Percentiles rank a stretch among this genome's conserved stretches.
Evolutionary conservation across 1,140 invertebrate species (phyloP).

Genomic region (Zophobas morio): DNA sequence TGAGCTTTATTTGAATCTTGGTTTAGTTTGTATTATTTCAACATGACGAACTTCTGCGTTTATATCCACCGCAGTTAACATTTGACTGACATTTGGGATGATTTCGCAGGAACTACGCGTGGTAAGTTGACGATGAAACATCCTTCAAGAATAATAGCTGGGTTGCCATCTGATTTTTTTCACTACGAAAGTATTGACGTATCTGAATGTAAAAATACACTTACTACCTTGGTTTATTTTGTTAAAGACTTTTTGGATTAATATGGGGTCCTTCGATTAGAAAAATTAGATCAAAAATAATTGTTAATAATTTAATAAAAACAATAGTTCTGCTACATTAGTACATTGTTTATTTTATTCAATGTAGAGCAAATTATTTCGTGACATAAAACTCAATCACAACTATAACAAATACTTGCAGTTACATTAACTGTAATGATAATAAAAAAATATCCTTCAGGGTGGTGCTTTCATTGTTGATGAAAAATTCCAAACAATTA

Average conservation of each 20-base stretch:
- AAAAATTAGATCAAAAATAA: no score
- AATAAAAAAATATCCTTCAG: no score
- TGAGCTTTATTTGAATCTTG: constrained; percentile 35
- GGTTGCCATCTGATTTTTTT: constrained; percentile 16
- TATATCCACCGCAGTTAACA: constrained; percentile 45
- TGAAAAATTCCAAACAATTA: no score
- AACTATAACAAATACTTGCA: no score
- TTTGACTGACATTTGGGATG: constrained; percentile 50
- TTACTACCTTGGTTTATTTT: neutral
- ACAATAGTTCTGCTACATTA: no score
- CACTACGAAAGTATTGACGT: neutral
- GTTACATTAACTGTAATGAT: no score
- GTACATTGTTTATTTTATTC: no score
- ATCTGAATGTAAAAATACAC: neutral
- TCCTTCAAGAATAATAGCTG: constrained; percentile 28
- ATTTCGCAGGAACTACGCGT: constrained; percentile 32
- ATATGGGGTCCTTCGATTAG: no score
- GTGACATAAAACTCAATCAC: no score
- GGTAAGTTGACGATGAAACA: constrained; percentile 22
- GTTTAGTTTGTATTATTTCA: constrained; percentile 43
- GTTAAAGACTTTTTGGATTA: neutral
- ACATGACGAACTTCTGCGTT: constrained; percentile 44
- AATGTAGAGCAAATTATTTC: no score
- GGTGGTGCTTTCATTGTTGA: no score
- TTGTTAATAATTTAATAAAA: neutral